Conservation (phyloP, 2,113 vertebrate genomes). For the Epinephelus fuscoguttatus region DNA sequence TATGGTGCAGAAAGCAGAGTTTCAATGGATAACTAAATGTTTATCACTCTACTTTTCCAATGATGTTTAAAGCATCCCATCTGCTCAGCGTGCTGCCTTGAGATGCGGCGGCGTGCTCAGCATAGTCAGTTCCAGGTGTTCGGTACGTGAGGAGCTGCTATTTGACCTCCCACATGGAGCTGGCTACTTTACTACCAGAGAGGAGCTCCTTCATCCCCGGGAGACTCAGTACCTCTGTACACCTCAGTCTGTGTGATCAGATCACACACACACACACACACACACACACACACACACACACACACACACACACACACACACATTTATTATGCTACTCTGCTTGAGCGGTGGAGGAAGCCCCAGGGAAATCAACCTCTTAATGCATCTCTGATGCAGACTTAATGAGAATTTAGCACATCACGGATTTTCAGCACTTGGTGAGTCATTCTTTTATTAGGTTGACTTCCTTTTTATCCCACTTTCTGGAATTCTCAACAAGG, state of each 20-base stretch:
- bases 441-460: constrained; percentile 78
- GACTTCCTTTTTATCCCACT: constrained; percentile 71
- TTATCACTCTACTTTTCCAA: constrained; percentile 38
- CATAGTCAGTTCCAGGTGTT: constrained; percentile 68
- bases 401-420: constrained; percentile 86
- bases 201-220: constrained; percentile 53
- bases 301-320: constrained; percentile 47
- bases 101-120: constrained; percentile 40
- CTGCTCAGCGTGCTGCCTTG: constrained; percentile 43
- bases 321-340: constrained; percentile 80
- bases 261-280: background rate
- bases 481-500: constrained; percentile 63
- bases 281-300: background rate
- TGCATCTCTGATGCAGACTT: constrained; percentile 85
- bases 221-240: constrained; percentile 59
- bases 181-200: constrained; percentile 48
- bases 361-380: constrained; percentile 86
- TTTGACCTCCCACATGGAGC: constrained; percentile 66
- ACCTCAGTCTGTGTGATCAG: constrained; percentile 55
- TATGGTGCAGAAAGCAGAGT: background rate
- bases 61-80: constrained; percentile 53
- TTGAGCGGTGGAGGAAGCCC: constrained; percentile 62
- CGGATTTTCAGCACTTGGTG: constrained; percentile 72
- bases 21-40: constrained; percentile 44
- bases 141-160: constrained; percentile 21